Conservation (phyloP, 2,888 invertebrate species). For the Thysanoteuthis rhombus region DNA sequence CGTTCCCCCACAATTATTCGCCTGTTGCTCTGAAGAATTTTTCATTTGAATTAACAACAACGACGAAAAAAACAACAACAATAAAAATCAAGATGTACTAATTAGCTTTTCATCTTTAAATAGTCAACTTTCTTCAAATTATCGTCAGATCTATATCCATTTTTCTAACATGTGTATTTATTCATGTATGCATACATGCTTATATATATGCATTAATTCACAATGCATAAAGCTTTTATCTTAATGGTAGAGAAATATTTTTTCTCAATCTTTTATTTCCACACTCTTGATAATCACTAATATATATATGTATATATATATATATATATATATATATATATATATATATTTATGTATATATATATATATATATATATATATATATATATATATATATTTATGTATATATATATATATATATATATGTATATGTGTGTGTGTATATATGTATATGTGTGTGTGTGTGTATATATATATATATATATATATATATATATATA, state of each 20-base stretch:
- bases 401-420: background rate
- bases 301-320: slow-evolving; percentile 12
- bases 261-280: no score
- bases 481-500: background rate
- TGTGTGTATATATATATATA: background rate
- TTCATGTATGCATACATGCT: background rate
- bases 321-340: background rate
- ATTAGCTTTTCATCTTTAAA: no score
- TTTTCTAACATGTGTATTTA: background rate
- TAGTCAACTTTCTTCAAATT: no score
- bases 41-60: no score
- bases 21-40: no score
- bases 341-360: background rate
- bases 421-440: background rate
- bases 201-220: no score
- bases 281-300: fast-evolving
- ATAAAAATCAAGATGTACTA: no score
- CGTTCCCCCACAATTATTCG: no score
- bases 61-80: no score
- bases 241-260: no score
- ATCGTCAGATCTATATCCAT: no score
- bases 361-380: background rate
- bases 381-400: background rate
- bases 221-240: no score
- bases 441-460: background rate